phyloP scores from a whole-genome alignment of 2,797 vertebrate species.

The Dendrocincla tyrannina region DNA sequence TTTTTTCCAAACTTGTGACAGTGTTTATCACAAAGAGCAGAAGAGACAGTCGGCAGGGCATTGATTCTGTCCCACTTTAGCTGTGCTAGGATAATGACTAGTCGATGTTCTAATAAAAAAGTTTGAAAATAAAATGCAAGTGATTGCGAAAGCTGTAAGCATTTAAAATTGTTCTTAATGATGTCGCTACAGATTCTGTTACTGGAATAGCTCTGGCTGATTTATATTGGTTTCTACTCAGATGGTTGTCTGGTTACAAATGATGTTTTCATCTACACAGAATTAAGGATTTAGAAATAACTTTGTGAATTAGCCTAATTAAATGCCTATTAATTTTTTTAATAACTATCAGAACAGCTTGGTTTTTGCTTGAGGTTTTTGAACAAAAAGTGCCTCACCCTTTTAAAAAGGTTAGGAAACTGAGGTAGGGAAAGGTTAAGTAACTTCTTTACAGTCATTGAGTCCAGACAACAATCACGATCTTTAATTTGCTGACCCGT shows the following conservation, averaged over 20 bases:
- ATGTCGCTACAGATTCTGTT: constrained; percentile 12
- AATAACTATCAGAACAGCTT: not conserved
- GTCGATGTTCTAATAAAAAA: constrained; percentile 64
- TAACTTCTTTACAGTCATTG: not conserved
- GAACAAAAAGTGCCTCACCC: not conserved
- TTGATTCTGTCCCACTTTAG: constrained; percentile 65
- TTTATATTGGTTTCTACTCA: constrained; percentile 40
- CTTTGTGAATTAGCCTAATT: constrained; percentile 26
- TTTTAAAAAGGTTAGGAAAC: not conserved
- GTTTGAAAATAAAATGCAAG: constrained; percentile 62
- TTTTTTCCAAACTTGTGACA: constrained; percentile 61
- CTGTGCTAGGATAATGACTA: constrained; percentile 27
- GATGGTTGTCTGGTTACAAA: constrained; percentile 43
- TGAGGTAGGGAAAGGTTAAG: not conserved
- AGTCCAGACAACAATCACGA: not conserved
- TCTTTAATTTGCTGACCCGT: not conserved
- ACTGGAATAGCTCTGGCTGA: constrained; percentile 49
- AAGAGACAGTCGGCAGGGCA: constrained; percentile 53
- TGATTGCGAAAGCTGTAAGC: constrained; percentile 43
- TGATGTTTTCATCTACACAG: constrained; percentile 14
- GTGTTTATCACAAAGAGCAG: constrained; percentile 66
- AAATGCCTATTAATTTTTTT: constrained; percentile 46
- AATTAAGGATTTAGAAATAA: constrained; percentile 45
- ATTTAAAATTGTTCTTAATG: constrained; percentile 57
- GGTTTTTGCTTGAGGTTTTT: not conserved